phyloP scores from a whole-genome alignment of 2,113 vertebrate genomes.

The Poicephalus gulielmi region DNA sequence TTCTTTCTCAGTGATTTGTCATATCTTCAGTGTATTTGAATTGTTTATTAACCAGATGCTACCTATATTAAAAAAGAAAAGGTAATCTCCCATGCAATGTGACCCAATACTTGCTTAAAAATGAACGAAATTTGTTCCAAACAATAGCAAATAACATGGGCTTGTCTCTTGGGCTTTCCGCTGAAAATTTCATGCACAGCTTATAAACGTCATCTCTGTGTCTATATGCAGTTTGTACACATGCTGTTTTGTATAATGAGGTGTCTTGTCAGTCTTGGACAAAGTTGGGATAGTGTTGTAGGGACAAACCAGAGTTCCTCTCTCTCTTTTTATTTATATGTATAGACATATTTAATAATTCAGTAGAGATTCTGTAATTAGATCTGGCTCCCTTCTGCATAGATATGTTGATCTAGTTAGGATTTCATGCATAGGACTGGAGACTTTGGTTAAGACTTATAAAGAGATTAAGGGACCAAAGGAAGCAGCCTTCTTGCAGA shows the following conservation, averaged over 20 bases:
- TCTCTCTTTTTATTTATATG: neutral
- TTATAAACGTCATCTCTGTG: constrained; percentile 15
- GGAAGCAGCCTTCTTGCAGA: neutral
- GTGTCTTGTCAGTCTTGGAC: neutral
- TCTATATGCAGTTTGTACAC: neutral
- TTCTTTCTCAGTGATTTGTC: constrained; percentile 16
- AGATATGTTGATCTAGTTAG: neutral
- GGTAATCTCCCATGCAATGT: constrained; percentile 30
- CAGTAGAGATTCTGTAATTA: neutral
- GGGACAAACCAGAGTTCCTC: neutral
- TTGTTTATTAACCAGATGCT: constrained; percentile 64
- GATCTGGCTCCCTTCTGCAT: neutral
- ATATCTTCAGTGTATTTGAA: constrained; percentile 16
- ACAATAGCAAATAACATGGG: neutral
- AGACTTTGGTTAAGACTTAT: neutral
- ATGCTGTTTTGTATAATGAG: constrained; percentile 5
- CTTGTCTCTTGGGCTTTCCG: constrained; percentile 24
- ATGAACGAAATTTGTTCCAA: constrained; percentile 23
- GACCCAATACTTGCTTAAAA: constrained; percentile 22
- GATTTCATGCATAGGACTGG: neutral
- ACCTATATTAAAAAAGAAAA: constrained; percentile 42
- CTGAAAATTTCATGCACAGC: neutral
- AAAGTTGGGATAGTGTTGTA: neutral
- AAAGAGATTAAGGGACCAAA: neutral
- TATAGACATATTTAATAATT: neutral